Evolutionary conservation across 2,888 invertebrate genomes (phyloP), one percentile per base, ranked within the genome.

Genomic region (Aleiodes leptofemur): DNA sequence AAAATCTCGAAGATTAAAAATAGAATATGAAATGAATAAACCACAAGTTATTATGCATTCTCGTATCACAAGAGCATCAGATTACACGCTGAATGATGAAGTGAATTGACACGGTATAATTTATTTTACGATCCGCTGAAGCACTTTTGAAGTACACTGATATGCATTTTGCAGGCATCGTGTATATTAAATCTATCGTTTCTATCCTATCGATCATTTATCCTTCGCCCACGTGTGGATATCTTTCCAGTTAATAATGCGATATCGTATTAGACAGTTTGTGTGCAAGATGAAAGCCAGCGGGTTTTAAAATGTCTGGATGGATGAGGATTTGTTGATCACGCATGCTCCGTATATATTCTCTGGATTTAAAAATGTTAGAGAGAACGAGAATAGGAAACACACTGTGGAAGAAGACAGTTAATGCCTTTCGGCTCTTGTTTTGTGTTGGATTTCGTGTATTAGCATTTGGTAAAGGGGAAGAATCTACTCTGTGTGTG

Each of bases 301-400:
- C 38, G 38, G 56, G 16, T 8, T 11, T 11, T 3, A 61, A 53
- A 73, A 56, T 61, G 69, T 69, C 59, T 51, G 59, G 61, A 64
- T 61, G 64, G 43, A 48, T 68, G 56, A 43, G 43, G 43, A 74
- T 56, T 53, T 70, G 57, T 69, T 69, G 76, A 68, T 72, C 71
- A 69, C 53, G 70, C 71, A 74, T 31, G 23, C 56, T 70, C 72
- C 66, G 73, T 76, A 79, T 77, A 74, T 74, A 23, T 23, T 23
- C 23, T 23, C 23, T 78, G 76, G 72, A n/a, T 59, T 66, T 48
- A 51, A 73, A 72, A 50, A 50, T 55, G 43, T 23, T 23, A 2
- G 34, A 43, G 43, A 57, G 51, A 29, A 66, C 31, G 74, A 50
- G 76, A 57, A 50, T 43, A 23, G 66, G 29, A 50, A 34, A 57